phyloP scores from a whole-genome alignment of 2,113 vertebrate genomes.

The Glaucomys volans region DNA sequence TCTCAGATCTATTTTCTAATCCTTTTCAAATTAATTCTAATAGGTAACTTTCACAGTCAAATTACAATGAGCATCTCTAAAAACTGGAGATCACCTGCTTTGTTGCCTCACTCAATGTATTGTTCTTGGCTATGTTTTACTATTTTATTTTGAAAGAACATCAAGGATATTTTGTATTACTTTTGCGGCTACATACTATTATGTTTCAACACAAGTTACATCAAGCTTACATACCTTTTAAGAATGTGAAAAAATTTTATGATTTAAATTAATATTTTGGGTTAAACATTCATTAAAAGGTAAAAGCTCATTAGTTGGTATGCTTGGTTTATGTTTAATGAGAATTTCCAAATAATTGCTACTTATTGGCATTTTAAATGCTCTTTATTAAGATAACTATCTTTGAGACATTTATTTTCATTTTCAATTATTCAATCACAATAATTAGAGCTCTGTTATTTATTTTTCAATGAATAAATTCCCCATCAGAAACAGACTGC shows the following conservation, averaged over 20 bases:
- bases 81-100: not conserved
- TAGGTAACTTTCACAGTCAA: not conserved
- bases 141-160: not conserved
- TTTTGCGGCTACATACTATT: not conserved
- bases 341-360: slow-evolving; percentile 52
- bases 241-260: not conserved
- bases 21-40: not conserved
- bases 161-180: slow-evolving; percentile 31
- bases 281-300: slow-evolving; percentile 57
- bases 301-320: slow-evolving; percentile 51
- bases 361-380: slow-evolving; percentile 63
- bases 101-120: not conserved
- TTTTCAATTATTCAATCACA: slow-evolving; percentile 73
- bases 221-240: not conserved
- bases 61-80: not conserved
- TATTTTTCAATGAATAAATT: slow-evolving; percentile 75
- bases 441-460: slow-evolving; percentile 67
- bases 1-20: not conserved
- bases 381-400: slow-evolving; percentile 50
- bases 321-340: slow-evolving; percentile 56
- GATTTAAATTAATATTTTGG: slow-evolving; percentile 61
- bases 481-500: slow-evolving; percentile 67
- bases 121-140: not conserved
- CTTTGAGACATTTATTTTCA: slow-evolving; percentile 72
- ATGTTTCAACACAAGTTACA: not conserved